These are phyloP conservation scores for Zaprionus ghesquierei DNA, from an alignment of 1,140 invertebrate genomes.

Conservation along the genomic window DNA sequence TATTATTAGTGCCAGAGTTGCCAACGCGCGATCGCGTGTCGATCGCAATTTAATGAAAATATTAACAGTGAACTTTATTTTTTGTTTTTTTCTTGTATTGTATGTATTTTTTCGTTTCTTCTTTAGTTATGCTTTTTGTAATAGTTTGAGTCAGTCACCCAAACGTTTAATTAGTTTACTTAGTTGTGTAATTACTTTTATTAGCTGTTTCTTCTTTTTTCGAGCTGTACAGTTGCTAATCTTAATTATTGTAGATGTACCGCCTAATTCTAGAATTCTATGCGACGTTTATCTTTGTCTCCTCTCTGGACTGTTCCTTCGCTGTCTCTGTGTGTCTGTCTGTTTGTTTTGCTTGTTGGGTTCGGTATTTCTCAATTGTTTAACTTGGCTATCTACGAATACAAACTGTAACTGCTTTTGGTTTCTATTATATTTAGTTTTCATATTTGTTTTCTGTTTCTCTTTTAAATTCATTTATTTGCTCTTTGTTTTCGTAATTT, in stretches of 20 bases:
- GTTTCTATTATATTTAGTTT: constrained; percentile 11
- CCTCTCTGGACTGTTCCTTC: constrained; percentile 14
- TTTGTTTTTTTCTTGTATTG: no score
- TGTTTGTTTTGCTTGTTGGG: constrained; percentile 19
- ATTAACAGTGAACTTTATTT: constrained; percentile 76
- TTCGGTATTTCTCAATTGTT: constrained; percentile 57
- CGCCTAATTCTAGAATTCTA: constrained; percentile 31
- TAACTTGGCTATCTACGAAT: constrained; percentile 75
- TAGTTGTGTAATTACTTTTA: constrained; percentile 18
- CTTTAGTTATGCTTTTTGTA: constrained; percentile 2
- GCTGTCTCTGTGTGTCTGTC: constrained; percentile 1
- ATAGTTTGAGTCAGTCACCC: constrained; percentile 30
- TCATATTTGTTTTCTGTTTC: constrained; percentile 26
- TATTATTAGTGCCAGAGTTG: constrained; percentile 47
- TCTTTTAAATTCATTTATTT: constrained; percentile 70
- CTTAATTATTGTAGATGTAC: constrained; percentile 26
- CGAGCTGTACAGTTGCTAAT: constrained; percentile 49
- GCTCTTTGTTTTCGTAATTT: constrained; percentile 71
- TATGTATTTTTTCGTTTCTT: constrained; percentile 27
- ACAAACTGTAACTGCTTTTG: constrained; percentile 50
- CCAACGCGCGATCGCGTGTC: constrained; percentile 29
- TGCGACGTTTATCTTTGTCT: constrained; percentile 15
- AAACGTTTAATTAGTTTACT: constrained; percentile 43
- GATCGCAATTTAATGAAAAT: constrained; percentile 52
- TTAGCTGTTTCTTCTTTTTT: no score